Conservation (phyloP, 2,113 vertebrate genomes). For the Ellobius talpinus region DNA sequence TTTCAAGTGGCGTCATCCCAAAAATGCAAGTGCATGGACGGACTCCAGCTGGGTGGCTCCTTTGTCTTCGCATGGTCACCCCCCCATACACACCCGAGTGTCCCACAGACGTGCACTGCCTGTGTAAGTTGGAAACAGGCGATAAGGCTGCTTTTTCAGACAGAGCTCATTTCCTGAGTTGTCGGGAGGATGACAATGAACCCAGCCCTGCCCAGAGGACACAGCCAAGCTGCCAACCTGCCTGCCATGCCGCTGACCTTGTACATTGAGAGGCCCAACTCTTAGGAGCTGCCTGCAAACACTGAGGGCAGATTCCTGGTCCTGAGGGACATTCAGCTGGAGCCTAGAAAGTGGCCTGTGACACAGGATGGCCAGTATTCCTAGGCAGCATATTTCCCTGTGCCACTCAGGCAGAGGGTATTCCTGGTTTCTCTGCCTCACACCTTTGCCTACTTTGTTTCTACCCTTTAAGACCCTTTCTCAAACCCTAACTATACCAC, state of each 20-base stretch:
- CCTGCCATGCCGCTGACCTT: not conserved
- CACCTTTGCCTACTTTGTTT: not conserved
- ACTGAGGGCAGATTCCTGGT: not conserved
- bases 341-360: not conserved
- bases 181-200: not conserved
- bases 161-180: not conserved
- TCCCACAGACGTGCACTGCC: fast-evolving
- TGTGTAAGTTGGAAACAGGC: not conserved
- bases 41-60: not conserved
- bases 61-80: not conserved
- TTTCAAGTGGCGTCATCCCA: not conserved
- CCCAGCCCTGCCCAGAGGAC: not conserved
- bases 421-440: not conserved
- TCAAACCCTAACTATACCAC: not conserved
- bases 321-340: not conserved
- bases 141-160: not conserved
- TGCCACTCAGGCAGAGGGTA: not conserved
- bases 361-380: not conserved
- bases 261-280: not conserved
- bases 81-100: not conserved
- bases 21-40: not conserved
- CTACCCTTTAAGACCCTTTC: not conserved
- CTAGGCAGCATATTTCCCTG: not conserved
- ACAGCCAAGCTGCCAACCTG: not conserved
- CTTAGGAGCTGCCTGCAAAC: not conserved